Conservation (phyloP, 2,888 invertebrate genomes). For the Ochlodes sylvanus region DNA sequence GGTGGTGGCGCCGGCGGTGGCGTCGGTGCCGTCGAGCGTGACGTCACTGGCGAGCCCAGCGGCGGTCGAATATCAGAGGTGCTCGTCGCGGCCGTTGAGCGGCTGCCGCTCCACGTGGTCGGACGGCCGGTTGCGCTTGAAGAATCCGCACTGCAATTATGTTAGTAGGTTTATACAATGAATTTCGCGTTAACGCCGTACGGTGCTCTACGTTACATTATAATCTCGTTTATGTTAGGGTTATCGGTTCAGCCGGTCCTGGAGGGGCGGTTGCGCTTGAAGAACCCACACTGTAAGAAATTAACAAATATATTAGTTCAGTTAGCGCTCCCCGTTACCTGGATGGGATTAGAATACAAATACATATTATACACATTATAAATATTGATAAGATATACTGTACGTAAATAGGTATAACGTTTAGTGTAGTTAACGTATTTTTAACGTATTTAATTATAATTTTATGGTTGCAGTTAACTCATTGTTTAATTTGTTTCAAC, state of each 20-base stretch:
- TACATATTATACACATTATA: slow-evolving; percentile 27
- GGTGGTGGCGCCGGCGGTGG: slow-evolving; percentile 52
- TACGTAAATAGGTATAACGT: slow-evolving; percentile 27
- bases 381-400: slow-evolving; percentile 10
- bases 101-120: slow-evolving; percentile 94
- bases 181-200: slow-evolving; percentile 27
- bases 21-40: slow-evolving; percentile 62
- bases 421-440: slow-evolving; percentile 22
- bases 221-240: slow-evolving; percentile 26
- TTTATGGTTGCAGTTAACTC: neutral
- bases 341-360: slow-evolving; percentile 17
- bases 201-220: slow-evolving; percentile 20
- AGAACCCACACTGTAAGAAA: slow-evolving; percentile 92
- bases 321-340: slow-evolving; percentile 15
- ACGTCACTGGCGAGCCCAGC: slow-evolving; percentile 42
- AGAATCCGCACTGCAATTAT: slow-evolving; percentile 92
- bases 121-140: slow-evolving; percentile 94
- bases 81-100: slow-evolving; percentile 92
- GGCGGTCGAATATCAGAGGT: slow-evolving; percentile 85
- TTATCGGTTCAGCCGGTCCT: slow-evolving; percentile 35
- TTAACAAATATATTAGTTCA: slow-evolving; percentile 34
- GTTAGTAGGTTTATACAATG: slow-evolving; percentile 29
- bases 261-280: slow-evolving; percentile 93
- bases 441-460: slow-evolving; percentile 13
- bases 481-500: neutral